Evolutionary conservation across 2,888 invertebrate species (phyloP).

Genomic region (Trypoxylon attenuatum): DNA sequence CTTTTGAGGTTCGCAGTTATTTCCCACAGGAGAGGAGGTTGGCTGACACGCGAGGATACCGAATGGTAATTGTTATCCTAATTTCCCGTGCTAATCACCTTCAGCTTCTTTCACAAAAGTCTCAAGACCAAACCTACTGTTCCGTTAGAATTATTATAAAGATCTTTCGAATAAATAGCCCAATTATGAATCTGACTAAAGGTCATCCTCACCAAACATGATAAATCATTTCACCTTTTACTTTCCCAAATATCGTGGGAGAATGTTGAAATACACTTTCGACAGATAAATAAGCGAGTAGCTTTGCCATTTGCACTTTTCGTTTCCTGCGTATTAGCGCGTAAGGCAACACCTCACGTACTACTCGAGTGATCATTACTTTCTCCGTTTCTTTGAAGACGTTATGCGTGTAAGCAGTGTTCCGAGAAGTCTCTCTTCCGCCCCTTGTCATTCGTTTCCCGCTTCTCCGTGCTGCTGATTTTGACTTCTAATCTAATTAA

Average conservation of each 20-base stretch:
- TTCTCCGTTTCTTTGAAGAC: not conserved
- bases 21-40: conserved; percentile 24
- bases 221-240: no score
- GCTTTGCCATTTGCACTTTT: no score
- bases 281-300: no score
- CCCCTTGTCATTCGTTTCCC: no score
- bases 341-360: no score
- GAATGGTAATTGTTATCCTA: conserved; percentile 16
- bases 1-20: conserved; percentile 4
- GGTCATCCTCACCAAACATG: no score
- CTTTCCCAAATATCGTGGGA: no score
- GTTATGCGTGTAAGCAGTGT: not conserved
- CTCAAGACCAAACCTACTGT: not conserved
- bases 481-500: conserved; percentile 15
- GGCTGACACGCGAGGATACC: conserved; percentile 5
- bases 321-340: no score
- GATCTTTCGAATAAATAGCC: not conserved
- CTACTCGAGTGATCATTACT: not conserved
- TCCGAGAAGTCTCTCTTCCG: no score
- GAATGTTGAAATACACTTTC: no score
- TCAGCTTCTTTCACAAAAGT: not conserved
- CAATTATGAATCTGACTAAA: no score
- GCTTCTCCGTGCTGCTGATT: not conserved
- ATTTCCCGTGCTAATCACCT: conserved; percentile 5
- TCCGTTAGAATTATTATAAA: not conserved